Evolutionary conservation across 2,113 vertebrate species (phyloP).

Genomic region (Lucifuga dentata): DNA sequence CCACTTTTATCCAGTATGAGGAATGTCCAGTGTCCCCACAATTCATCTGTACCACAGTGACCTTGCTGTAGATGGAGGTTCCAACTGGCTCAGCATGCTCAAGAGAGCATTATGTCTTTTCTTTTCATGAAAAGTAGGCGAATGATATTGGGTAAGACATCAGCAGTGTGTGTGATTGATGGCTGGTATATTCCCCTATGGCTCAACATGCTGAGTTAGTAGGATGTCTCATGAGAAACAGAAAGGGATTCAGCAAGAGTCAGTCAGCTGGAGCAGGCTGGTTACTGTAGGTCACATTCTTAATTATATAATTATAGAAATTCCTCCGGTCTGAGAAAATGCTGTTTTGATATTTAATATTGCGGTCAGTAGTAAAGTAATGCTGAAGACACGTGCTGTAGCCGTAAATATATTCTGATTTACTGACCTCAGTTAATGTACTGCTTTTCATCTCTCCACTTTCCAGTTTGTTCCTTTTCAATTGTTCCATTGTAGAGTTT

Average conservation of each 20-base stretch:
- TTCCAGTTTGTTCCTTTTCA: neutral
- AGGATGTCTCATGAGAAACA: neutral
- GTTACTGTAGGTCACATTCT: neutral
- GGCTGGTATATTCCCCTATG: constrained; percentile 4
- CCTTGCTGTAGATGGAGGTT: constrained; percentile 42
- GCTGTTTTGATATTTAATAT: constrained; percentile 9
- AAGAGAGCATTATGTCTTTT: constrained; percentile 20
- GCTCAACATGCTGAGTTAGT: constrained; percentile 49
- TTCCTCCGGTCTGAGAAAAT: neutral
- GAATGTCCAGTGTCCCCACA: constrained; percentile 18
- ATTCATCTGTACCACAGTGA: constrained; percentile 47
- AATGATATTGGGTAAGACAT: neutral
- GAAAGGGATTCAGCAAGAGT: neutral
- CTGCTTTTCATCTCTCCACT: constrained; percentile 39
- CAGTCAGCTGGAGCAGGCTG: neutral
- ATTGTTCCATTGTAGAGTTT: constrained; percentile 23
- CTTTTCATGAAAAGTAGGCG: constrained; percentile 28
- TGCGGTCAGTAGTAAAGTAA: neutral
- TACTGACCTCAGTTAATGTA: constrained; percentile 16
- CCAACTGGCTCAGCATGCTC: constrained; percentile 12
- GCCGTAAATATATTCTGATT: constrained; percentile 4
- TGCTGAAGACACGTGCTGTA: neutral
- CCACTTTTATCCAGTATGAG: neutral
- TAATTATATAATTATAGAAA: too few species aligned
- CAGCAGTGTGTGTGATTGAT: constrained; percentile 22